Evolutionary conservation across 2,888 invertebrate species (phyloP), one percentile per base, ranked within the genome.

Genomic region (Ditylenchus weischeri): DNA sequence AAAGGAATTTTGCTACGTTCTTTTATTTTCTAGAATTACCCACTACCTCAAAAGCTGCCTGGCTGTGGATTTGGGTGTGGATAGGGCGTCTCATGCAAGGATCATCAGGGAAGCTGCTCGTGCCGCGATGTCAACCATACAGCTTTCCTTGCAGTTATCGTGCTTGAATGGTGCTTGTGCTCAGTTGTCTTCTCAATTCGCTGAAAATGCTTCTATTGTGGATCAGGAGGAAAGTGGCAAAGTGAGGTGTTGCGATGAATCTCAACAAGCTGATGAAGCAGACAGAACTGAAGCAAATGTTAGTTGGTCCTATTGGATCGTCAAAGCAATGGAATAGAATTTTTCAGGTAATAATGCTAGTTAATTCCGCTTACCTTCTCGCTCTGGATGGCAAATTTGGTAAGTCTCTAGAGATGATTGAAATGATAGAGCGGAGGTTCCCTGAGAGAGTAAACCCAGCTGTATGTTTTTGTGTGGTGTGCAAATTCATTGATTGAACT

Each of bases 21-120:
- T 2, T 29, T 23, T n/a, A 54, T 5, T 54, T 18, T 54, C 7
- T 29, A 54, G 54, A 18, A 29, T 29, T 29, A 54, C 29, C 13
- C 29, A 54, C 54, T 54, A 54, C 10, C 59, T 59, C 36, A 59
- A 38, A 29, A 35, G 59, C 43, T 59, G 59, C n/a, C 19, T 59
- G 1, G 7, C 59, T n/a, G 2, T 59, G 11, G 59, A 59, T 59
- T 38, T 59, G 59, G 38, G 43, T 35, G 43, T 59, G n/a, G 59
- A 59, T 59, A 19, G 36, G 19, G 59, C 59, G 36, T 19, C 59
- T 19, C 59, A 59, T 59, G 59, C 59, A 38, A 59, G 35, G 35
- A 36, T 59, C 19, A 38, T 59, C 13, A 15, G 36, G 6, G 59
- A 59, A 23, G 59, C 59, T 59, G 59, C 59, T 19, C 59, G 59